phyloP scores from a whole-genome alignment of 2,113 vertebrate species.

The Sebastes schlegelii region DNA sequence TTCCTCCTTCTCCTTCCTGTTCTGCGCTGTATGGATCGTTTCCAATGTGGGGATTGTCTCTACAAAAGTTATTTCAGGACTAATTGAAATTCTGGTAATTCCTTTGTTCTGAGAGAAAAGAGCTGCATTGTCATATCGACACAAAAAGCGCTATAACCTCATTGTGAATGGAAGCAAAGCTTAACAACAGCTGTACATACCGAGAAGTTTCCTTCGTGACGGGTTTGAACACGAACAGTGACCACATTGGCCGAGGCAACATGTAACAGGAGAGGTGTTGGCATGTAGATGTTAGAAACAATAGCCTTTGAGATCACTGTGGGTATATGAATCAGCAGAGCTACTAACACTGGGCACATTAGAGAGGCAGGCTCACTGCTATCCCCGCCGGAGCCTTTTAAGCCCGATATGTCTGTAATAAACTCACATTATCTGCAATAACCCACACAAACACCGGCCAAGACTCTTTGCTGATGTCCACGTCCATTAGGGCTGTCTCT shows the following conservation, averaged over 20 bases:
- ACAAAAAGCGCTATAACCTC: not conserved
- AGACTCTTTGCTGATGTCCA: slow-evolving; percentile 25
- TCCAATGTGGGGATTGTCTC: slow-evolving; percentile 11
- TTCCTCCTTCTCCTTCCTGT: slow-evolving; percentile 7
- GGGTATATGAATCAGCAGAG: slow-evolving; percentile 69
- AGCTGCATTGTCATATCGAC: not conserved
- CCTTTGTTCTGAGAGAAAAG: not conserved
- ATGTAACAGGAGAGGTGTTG: slow-evolving; percentile 50
- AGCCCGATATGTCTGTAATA: slow-evolving; percentile 68
- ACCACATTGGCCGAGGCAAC: slow-evolving; percentile 38
- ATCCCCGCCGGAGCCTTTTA: slow-evolving; percentile 65
- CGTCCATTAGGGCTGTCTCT: slow-evolving; percentile 58
- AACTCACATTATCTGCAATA: slow-evolving; percentile 70
- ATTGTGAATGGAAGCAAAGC: slow-evolving; percentile 2
- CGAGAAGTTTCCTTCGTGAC: not conserved
- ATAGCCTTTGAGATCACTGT: slow-evolving; percentile 43
- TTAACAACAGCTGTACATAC: not conserved
- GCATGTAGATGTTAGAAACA: slow-evolving; percentile 51
- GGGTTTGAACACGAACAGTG: slow-evolving; percentile 9
- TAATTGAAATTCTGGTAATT: slow-evolving; percentile 5
- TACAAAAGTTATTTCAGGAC: slow-evolving; percentile 9
- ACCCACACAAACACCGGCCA: slow-evolving; percentile 34
- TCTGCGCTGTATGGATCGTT: not conserved
- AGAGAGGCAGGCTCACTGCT: slow-evolving; percentile 48
- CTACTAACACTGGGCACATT: slow-evolving; percentile 65